Percentiles rank a stretch among this genome's conserved stretches.
These are phyloP conservation scores for Papilio polyxenes DNA, from an alignment of 1,140 invertebrate species.

Conservation along the genomic window DNA sequence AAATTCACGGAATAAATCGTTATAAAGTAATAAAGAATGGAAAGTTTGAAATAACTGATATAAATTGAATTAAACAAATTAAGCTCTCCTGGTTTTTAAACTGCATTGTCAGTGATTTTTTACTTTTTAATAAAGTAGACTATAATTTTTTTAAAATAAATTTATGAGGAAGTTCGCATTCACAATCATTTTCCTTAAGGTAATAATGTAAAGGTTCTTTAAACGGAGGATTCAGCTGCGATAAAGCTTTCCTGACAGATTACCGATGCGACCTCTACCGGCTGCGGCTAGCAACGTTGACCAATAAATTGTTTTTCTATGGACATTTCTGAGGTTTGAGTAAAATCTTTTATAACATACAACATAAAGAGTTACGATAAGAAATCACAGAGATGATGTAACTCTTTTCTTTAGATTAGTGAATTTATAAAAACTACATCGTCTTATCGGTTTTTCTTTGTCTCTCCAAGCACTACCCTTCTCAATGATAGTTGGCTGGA, in stretches of 20 bases:
- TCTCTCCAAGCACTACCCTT: no score
- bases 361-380: no score
- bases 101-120: no score
- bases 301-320: background rate
- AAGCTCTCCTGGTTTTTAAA: background rate
- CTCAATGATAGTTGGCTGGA: no score
- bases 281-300: background rate
- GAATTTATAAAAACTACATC: no score
- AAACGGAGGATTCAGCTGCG: background rate
- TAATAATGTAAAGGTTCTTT: slow-evolving; percentile 12
- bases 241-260: slow-evolving; percentile 40
- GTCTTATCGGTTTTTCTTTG: no score
- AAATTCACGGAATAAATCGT: background rate
- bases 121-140: no score
- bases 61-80: background rate
- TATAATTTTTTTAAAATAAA: background rate
- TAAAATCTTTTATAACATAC: no score
- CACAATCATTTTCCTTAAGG: background rate
- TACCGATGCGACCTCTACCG: slow-evolving; percentile 26
- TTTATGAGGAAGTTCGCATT: background rate
- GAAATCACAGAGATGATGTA: no score
- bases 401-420: no score
- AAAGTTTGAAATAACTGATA: background rate
- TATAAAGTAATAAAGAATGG: background rate
- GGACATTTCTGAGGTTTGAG: background rate